phyloP scores from a whole-genome alignment of 2,888 invertebrate species.

The Drosophila differens region DNA sequence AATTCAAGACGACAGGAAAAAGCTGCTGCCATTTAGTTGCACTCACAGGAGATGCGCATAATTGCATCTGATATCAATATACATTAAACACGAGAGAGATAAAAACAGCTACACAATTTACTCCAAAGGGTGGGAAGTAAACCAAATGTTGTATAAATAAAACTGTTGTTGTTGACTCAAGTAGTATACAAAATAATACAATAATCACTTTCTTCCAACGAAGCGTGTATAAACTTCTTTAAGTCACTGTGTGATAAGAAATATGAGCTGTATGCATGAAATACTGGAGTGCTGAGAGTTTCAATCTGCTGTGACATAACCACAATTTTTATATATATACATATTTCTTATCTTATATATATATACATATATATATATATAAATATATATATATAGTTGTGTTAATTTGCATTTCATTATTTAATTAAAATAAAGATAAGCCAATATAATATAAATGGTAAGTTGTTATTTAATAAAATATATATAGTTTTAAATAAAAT shows the following conservation, averaged over 20 bases:
- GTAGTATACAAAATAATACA: not conserved
- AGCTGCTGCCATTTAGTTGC: constrained; percentile 76
- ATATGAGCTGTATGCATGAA: not conserved
- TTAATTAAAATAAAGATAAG: not conserved
- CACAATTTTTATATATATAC: not conserved
- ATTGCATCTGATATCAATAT: constrained; percentile 70
- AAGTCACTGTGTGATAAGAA: not conserved
- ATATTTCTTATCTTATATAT: not conserved
- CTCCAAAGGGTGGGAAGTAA: not conserved
- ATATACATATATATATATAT: not conserved
- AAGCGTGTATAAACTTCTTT: not conserved
- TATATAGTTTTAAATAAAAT: not conserved
- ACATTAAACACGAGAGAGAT: constrained; percentile 10
- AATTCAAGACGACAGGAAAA: constrained; percentile 76
- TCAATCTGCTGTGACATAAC: not conserved
- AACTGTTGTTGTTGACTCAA: not conserved
- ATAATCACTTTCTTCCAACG: not conserved
- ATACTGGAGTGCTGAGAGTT: not conserved
- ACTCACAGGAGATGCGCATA: constrained; percentile 76
- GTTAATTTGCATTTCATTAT: not conserved
- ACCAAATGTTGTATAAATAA: not conserved
- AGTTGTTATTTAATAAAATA: not conserved
- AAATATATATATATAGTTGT: not conserved
- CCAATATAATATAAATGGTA: not conserved
- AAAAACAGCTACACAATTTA: constrained; percentile 3